Base-by-base conservation (phyloP, 2,888 invertebrate genomes). In the Scelioninae gen. 1 region DNA sequence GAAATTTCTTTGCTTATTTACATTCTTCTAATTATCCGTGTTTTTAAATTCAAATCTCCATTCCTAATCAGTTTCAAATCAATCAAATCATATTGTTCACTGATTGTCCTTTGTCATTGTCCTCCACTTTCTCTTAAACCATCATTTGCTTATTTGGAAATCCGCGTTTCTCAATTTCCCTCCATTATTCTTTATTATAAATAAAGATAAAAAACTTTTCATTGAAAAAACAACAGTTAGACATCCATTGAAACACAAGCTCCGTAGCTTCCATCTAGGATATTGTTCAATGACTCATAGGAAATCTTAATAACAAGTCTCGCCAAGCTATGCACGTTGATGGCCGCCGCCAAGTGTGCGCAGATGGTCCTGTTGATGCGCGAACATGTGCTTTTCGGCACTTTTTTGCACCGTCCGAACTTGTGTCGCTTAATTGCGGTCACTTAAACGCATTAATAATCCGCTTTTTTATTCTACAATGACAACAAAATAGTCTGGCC, bases 291-390 rank as follows among this genome's bases (percentile, higher is more conserved):
- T 82, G 81, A 82, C 71, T 82, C 81, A 82, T 76, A 82, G 65
- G 81, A 71, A 82, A 75, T 82, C 76, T 65, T 66, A 76, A 82
- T 82, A 76, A 76, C 76, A 82, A 65, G 71, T 71, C 71, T 76
- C 66, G 63, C 68, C 40, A 47, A 34, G 60, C 60, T 16, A 38
- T 49, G 76, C 58, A 82, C 66, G 63, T 56, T 76, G 76, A 71
- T 74, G 74, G 10, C 38, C 8, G 38, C 45, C 9, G 38, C 45
- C 9, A 49, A 63, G 16, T 23, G 53, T 34, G 7, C 29, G 68
- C 34, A 15, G 5, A 13, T 15, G 32, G 31, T 13, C 13, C 32
- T 53, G 31, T 32, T 53, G 11, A 4, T 51, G 23, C 11, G 3
- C 3, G 11, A 10, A 43, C 43, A 43, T 15, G 49, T 11, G 65